Percentiles rank a stretch among this genome's conserved stretches.
Evolutionary conservation across 2,797 vertebrate species (phyloP).

Genomic region (Pipistrellus kuhlii): DNA sequence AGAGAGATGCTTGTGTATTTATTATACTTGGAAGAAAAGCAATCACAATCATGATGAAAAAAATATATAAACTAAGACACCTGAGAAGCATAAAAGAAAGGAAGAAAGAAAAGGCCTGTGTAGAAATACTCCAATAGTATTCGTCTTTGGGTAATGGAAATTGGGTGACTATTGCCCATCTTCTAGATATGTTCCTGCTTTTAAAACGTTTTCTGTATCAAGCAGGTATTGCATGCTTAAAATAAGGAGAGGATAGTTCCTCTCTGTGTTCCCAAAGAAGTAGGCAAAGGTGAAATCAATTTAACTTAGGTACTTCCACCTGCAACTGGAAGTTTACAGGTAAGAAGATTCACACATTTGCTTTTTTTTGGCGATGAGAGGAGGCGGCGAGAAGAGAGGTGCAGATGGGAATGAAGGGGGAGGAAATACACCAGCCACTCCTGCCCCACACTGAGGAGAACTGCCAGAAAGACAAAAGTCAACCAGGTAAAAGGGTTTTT

Average conservation of each 20-base stretch:
- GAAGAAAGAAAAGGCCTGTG: not conserved
- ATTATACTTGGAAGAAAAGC: not conserved
- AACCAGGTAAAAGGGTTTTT: not conserved
- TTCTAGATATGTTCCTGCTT: not conserved
- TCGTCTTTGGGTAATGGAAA: not conserved
- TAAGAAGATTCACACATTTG: not conserved
- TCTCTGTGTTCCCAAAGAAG: not conserved
- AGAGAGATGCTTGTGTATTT: not conserved
- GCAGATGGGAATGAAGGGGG: not conserved
- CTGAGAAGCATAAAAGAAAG: not conserved
- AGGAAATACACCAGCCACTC: not conserved
- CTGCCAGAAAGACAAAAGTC: not conserved
- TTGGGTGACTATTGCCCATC: not conserved
- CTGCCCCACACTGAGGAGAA: not conserved
- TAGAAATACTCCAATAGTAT: not conserved
- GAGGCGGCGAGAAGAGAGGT: not conserved
- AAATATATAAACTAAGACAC: not conserved
- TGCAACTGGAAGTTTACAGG: not conserved
- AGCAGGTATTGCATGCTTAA: not conserved
- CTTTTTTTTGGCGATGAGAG: constrained; percentile 11
- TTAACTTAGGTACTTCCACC: not conserved
- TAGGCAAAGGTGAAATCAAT: not conserved
- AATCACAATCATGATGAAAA: not conserved
- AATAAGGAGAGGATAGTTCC: not conserved
- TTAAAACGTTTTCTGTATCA: not conserved